Base-by-base conservation (phyloP, 2,797 vertebrate species). In the Sciurus carolinensis region DNA sequence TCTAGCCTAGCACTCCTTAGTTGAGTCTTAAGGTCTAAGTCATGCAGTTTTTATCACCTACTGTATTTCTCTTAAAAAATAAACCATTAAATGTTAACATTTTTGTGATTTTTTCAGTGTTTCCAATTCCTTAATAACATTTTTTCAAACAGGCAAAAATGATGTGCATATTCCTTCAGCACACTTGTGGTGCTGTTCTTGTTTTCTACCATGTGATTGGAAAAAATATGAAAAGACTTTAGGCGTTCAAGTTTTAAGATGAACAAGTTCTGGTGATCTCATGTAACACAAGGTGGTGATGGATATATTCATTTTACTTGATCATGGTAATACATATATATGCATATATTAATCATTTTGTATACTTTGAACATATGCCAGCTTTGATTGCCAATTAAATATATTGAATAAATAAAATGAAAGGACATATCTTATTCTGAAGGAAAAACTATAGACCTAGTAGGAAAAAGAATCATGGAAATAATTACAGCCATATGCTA, bases 101-200 rank as follows among this genome's bases (percentile, higher is more conserved):
- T 86, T 69, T 33, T 42, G 4, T 66, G 8, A 36, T 42, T 83
- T 57, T 39, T 59, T 39, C 44, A 14, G 20, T 50, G 26, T 50
- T 72, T 50, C 33, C 42, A 89, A 72, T 39, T 52, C 9, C 5
- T 85, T 52, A 81, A 36, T 2, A 7, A 47, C 15, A 85, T 36
- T 67, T 75, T 33, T 73, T 67, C 75, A 42, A 59, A 30, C 1
- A 50, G 50, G 11, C 10, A 59, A 18, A 18, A 10, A 83, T 59
- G 6, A 64, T 14, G 26, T 0, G 0, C 33, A 4, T 6, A 66
- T 39, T 30, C 4, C 36, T 66, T 54, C 18, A 52, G 14, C 17
- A 47, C 10, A 67, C 24, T 62, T 69, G 44, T 30, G 15, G 0
- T 52, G 13, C 0, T 73, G 8, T 44, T 87, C 57, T 87, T 47